phyloP scores from a whole-genome alignment of 2,797 vertebrate genomes.

The Molossus alvarezi region DNA sequence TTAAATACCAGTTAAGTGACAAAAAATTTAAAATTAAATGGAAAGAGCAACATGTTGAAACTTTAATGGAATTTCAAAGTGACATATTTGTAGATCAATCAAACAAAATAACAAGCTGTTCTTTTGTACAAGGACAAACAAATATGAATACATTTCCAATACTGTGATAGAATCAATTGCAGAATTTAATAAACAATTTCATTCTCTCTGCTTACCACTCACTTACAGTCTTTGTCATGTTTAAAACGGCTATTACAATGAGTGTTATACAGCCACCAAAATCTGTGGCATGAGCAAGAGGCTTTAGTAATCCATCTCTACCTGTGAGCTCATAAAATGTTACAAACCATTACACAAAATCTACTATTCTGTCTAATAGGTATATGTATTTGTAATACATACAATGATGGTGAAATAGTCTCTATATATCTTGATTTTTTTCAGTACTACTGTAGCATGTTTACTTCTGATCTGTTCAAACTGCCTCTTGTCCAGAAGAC shows the following conservation, averaged over 20 bases:
- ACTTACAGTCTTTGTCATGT: not conserved
- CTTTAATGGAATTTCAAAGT: constrained; percentile 33
- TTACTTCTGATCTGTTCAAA: constrained; percentile 63
- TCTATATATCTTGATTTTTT: constrained; percentile 51
- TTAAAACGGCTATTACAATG: not conserved
- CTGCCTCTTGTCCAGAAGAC: constrained; percentile 37
- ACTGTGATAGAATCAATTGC: not conserved
- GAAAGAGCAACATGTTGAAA: constrained; percentile 45
- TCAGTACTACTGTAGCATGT: not conserved
- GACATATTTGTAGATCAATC: constrained; percentile 22
- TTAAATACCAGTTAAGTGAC: not conserved
- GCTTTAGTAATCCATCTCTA: not conserved
- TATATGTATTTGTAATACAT: constrained; percentile 16
- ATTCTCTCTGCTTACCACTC: not conserved
- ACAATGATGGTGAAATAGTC: not conserved
- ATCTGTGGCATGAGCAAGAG: not conserved
- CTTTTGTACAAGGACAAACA: not conserved
- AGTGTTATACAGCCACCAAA: not conserved
- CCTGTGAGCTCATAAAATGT: not conserved
- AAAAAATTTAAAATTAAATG: not conserved
- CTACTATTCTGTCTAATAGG: not conserved
- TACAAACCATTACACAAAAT: not conserved
- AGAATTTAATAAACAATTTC: not conserved
- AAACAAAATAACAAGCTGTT: constrained; percentile 34
- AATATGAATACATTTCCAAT: not conserved